These are phyloP conservation scores for Gyrodactylus bullatarudis DNA, from an alignment of 1,140 invertebrate genomes.

Conservation along the genomic window DNA sequence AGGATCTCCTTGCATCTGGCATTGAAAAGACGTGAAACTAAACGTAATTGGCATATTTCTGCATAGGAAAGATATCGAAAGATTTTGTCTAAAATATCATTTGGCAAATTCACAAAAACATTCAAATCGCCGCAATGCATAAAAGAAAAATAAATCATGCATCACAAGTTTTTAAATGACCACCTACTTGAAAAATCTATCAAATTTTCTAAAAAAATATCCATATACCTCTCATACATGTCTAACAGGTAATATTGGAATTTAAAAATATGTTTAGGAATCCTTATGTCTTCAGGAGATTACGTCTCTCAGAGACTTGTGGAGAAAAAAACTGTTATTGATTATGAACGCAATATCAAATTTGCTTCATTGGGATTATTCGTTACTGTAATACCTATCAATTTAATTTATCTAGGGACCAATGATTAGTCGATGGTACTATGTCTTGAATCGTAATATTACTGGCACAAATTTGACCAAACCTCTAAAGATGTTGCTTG, in stretches of 20 bases:
- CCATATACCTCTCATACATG: not conserved
- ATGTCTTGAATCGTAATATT: not conserved
- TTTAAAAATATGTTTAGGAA: not conserved
- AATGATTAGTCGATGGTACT: not conserved
- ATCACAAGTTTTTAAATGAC: not conserved
- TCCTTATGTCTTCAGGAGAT: not conserved
- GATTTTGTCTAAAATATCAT: not conserved
- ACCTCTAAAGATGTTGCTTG: not conserved
- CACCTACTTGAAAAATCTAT: not conserved
- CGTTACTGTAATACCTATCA: not conserved
- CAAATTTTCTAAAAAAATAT: not conserved
- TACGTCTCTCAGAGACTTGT: not conserved
- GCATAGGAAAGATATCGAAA: not conserved
- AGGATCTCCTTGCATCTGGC: not conserved
- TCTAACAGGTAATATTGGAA: not conserved
- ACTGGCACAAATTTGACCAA: not conserved
- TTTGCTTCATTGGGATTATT: not conserved
- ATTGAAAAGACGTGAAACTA: not conserved
- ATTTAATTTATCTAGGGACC: not conserved
- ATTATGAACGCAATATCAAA: not conserved
- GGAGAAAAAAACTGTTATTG: not conserved
- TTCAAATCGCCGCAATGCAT: not conserved
- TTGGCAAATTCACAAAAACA: not conserved
- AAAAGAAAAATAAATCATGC: not conserved
- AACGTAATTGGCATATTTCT: not conserved